phyloP scores from a whole-genome alignment of 2,888 invertebrate genomes.

The Leucozona laternaria region DNA sequence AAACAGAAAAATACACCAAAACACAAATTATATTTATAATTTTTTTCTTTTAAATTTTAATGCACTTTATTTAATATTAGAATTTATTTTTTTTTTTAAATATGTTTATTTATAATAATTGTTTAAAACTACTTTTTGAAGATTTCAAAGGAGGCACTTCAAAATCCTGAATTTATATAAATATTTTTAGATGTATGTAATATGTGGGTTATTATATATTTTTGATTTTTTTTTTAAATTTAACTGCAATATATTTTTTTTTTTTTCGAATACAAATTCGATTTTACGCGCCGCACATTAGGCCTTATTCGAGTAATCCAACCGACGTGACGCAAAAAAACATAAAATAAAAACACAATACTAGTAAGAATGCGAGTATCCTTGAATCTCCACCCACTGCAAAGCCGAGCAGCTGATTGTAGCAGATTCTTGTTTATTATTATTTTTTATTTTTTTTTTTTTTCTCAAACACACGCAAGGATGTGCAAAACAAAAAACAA shows the following conservation, averaged over 20 bases:
- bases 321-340: slow-evolving; percentile 29
- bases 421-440: slow-evolving; percentile 20
- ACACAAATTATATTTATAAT: slow-evolving; percentile 7
- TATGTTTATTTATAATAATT: not conserved
- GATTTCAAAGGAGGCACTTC: slow-evolving; percentile 70
- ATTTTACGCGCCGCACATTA: slow-evolving; percentile 44
- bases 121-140: slow-evolving; percentile 59
- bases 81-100: not conserved
- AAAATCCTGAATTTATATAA: slow-evolving; percentile 62
- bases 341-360: not conserved
- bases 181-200: not conserved
- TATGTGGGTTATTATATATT: not conserved
- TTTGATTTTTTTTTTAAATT: slow-evolving; percentile 22
- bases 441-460: slow-evolving; percentile 15
- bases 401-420: slow-evolving; percentile 44
- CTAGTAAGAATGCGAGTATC: slow-evolving; percentile 33
- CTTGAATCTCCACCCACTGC: slow-evolving; percentile 39
- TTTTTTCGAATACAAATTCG: slow-evolving; percentile 14
- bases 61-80: slow-evolving; percentile 2
- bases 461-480: slow-evolving; percentile 24
- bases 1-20: slow-evolving; percentile 6
- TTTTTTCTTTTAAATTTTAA: not conserved
- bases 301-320: slow-evolving; percentile 3
- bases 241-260: not conserved
- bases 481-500: slow-evolving; percentile 39